A percentile compares a stretch with the other conserved stretches of the same genome.
Evolutionary conservation across 2,113 vertebrate genomes (phyloP).

Genomic region (Thalassoma bifasciatum): DNA sequence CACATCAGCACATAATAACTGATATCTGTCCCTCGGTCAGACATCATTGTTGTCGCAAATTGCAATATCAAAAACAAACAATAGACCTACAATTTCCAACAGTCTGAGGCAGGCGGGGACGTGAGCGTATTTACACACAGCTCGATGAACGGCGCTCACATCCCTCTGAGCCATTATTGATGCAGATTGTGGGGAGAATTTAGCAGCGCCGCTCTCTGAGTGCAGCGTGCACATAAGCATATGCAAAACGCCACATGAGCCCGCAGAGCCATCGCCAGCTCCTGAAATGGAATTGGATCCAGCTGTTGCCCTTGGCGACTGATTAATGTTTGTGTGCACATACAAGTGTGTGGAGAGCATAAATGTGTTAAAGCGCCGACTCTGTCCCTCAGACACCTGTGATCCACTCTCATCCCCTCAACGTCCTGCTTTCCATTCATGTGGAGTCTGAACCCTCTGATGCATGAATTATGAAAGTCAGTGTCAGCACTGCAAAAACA

Average conservation of each 20-base stretch:
- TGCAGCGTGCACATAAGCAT: slow-evolving; percentile 50
- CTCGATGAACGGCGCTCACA: background rate
- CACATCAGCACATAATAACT: background rate
- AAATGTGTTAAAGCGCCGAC: slow-evolving; percentile 38
- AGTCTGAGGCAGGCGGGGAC: slow-evolving; percentile 12
- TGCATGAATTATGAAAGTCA: no score
- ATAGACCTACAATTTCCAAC: slow-evolving; percentile 37
- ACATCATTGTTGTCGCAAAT: slow-evolving; percentile 40
- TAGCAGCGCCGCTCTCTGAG: slow-evolving; percentile 13
- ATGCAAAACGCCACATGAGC: slow-evolving; percentile 42
- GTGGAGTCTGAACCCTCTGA: no score
- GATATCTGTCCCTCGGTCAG: slow-evolving; percentile 4
- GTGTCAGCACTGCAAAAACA: no score
- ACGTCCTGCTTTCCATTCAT: background rate
- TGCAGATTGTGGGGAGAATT: slow-evolving; percentile 39
- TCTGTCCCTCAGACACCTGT: slow-evolving; percentile 49
- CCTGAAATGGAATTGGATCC: slow-evolving; percentile 36
- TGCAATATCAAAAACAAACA: slow-evolving; percentile 51
- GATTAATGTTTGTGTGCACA: slow-evolving; percentile 45
- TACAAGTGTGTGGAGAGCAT: slow-evolving; percentile 32
- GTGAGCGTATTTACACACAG: slow-evolving; percentile 44
- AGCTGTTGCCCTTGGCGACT: slow-evolving; percentile 57
- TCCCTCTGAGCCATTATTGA: slow-evolving; percentile 22
- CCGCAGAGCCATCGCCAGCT: slow-evolving; percentile 36
- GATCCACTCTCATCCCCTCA: slow-evolving; percentile 35